Evolutionary conservation across 2,797 vertebrate species (phyloP).

Genomic region (Ctenochaetus hawaiiensis): DNA sequence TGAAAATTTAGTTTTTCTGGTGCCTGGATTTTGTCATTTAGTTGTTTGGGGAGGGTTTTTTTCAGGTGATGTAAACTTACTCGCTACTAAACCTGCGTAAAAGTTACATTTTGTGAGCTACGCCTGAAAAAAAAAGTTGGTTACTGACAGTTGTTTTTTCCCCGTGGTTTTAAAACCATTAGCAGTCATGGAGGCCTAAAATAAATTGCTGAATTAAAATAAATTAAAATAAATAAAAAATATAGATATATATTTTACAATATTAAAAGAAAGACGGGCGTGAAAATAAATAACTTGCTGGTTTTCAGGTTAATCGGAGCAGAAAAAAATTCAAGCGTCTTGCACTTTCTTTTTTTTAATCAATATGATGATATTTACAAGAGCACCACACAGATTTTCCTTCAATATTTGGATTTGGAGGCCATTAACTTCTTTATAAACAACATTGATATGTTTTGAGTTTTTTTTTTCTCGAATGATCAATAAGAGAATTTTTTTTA

Average conservation of each 20-base stretch:
- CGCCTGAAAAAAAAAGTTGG: slow-evolving; percentile 13
- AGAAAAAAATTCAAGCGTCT: slow-evolving; percentile 22
- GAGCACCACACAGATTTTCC: too few species aligned
- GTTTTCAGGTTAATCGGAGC: slow-evolving; percentile 16
- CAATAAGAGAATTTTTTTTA: slow-evolving; percentile 19
- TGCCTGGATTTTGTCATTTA: slow-evolving; percentile 23
- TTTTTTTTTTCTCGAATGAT: slow-evolving; percentile 19
- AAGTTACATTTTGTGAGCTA: slow-evolving; percentile 14
- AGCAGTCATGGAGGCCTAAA: slow-evolving; percentile 4
- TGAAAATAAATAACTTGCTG: slow-evolving; percentile 10
- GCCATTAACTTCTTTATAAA: slow-evolving; percentile 4
- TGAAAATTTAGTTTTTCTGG: slow-evolving; percentile 26
- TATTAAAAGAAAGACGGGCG: slow-evolving; percentile 12
- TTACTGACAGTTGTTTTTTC: slow-evolving; percentile 10
- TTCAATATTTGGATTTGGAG: slow-evolving; percentile 14
- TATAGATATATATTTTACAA: slow-evolving; percentile 3
- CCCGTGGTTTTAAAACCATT: not conserved
- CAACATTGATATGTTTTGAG: not conserved
- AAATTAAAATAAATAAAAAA: not conserved
- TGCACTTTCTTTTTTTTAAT: not conserved
- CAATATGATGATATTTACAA: too few species aligned
- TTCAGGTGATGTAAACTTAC: not conserved
- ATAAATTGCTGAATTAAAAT: slow-evolving; percentile 30
- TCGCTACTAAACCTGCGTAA: slow-evolving; percentile 5
- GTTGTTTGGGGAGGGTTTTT: not conserved